A percentile compares a stretch with the other conserved stretches of the same genome.
Evolutionary conservation across 1,140 invertebrate species (phyloP).

Genomic region (Antheraea pernyi): DNA sequence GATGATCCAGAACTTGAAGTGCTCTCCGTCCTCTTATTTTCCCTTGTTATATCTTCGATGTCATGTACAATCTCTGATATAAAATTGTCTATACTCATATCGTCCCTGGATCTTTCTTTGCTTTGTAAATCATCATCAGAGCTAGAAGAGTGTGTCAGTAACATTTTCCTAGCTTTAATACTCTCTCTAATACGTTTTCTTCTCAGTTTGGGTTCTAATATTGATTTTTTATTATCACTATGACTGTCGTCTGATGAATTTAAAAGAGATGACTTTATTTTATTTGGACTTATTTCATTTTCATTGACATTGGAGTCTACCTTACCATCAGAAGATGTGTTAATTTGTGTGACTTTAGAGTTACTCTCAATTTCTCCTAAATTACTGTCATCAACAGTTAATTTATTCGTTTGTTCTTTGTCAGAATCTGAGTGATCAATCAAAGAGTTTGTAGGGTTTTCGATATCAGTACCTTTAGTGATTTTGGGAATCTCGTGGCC

Average conservation of each 20-base stretch:
- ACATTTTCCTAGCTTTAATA: conserved; percentile 61
- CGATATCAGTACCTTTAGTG: not conserved
- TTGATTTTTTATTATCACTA: conserved; percentile 27
- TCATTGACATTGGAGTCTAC: not conserved
- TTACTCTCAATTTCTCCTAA: not conserved
- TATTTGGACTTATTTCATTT: conserved; percentile 9
- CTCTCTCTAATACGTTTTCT: conserved; percentile 53
- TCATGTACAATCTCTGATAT: not conserved
- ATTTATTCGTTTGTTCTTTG: not conserved
- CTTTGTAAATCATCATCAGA: conserved; percentile 53
- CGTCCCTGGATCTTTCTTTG: not conserved
- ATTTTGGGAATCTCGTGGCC: not conserved
- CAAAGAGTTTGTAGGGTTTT: not conserved
- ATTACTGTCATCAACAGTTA: not conserved
- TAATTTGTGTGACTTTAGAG: not conserved
- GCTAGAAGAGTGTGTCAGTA: conserved; percentile 57
- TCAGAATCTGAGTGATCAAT: not conserved
- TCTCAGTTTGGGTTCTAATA: conserved; percentile 38
- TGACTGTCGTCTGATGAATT: conserved; percentile 31
- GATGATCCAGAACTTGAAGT: conserved; percentile 13
- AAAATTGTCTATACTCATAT: not conserved
- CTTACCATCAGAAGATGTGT: not conserved
- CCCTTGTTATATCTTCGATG: not conserved
- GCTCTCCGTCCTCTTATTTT: conserved; percentile 5
- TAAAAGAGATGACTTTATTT: conserved; percentile 29